phyloP scores from a whole-genome alignment of 2,888 invertebrate genomes.

The Prionchulus punctatus region DNA sequence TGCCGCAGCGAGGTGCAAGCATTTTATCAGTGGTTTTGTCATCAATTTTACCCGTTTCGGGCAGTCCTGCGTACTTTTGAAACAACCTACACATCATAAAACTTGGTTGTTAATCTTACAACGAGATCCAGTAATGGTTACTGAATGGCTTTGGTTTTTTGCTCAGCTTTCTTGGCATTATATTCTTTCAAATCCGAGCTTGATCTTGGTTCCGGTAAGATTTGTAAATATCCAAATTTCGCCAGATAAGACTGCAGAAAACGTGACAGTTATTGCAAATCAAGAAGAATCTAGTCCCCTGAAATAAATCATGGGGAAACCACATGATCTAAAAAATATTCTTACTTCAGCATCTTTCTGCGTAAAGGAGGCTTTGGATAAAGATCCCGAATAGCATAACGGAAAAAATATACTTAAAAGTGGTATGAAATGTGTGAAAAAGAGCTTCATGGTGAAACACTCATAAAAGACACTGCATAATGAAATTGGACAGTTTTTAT shows the following conservation, averaged over 20 bases:
- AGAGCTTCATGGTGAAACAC: no score
- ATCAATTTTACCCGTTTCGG: conserved; percentile 9
- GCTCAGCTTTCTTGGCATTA: neutral
- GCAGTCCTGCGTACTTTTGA: conserved; percentile 9
- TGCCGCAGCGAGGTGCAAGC: conserved; percentile 7
- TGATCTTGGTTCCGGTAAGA: neutral
- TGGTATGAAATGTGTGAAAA: no score
- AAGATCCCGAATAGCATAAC: no score
- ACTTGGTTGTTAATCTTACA: neutral
- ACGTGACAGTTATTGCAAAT: no score
- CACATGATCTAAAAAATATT: no score
- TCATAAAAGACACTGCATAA: no score
- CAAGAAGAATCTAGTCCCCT: no score
- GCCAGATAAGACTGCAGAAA: neutral
- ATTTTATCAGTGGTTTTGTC: conserved; percentile 4
- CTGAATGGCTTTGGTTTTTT: neutral
- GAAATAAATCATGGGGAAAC: no score
- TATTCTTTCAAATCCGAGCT: neutral
- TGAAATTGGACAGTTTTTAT: no score
- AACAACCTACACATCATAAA: neutral
- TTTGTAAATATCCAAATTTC: neutral
- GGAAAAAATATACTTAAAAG: no score
- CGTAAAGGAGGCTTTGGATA: no score
- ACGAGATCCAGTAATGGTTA: neutral
- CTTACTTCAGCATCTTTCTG: no score